These are phyloP conservation scores for Ondatra zibethicus DNA, from an alignment of 2,113 vertebrate species.

Conservation along the genomic window DNA sequence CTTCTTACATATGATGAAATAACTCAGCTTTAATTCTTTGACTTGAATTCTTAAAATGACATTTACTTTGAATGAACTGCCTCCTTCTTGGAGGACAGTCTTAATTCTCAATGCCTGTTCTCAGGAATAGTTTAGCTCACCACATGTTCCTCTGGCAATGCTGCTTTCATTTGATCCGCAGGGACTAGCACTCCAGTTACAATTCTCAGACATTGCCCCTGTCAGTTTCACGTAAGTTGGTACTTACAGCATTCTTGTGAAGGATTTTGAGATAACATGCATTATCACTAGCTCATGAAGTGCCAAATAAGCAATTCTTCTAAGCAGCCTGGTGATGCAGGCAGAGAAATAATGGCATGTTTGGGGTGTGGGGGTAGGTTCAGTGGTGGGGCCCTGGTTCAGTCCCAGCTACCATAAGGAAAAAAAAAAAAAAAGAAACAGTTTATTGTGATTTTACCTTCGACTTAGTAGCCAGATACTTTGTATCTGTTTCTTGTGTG, in stretches of 20 bases:
- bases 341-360: neutral
- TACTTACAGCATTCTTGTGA: neutral
- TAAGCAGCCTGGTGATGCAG: neutral
- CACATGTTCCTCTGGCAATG: neutral
- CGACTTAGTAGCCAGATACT: neutral
- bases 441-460: neutral
- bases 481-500: neutral
- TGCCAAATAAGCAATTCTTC: neutral
- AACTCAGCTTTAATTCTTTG: neutral
- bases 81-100: neutral
- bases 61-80: slow-evolving; percentile 18
- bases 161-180: neutral
- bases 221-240: neutral
- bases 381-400: too few relatives aligned
- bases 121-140: neutral
- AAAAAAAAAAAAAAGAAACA: neutral
- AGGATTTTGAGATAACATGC: neutral
- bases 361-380: neutral
- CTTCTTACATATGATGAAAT: neutral
- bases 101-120: neutral
- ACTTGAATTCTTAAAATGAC: neutral
- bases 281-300: neutral
- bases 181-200: neutral
- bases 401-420: neutral
- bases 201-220: neutral